These are phyloP conservation scores for Petrolisthes cinctipes DNA, from an alignment of 2,888 invertebrate genomes.

Conservation along the genomic window DNA sequence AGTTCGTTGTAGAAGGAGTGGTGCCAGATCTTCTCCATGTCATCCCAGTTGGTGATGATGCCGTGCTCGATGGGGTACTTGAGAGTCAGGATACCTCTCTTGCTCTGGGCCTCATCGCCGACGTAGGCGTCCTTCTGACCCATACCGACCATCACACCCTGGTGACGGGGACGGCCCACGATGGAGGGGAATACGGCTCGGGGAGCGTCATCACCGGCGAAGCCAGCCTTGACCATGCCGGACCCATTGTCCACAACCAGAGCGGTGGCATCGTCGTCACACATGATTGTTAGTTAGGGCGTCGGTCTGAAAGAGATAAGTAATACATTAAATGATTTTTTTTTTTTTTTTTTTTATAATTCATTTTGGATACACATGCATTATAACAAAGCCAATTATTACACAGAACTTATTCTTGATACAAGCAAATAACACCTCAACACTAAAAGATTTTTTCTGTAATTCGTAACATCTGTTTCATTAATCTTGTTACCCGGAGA, in stretches of 20 bases:
- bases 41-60: slow-evolving; percentile 91
- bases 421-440: too few relatives aligned
- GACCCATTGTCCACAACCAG: slow-evolving; percentile 64
- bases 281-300: slow-evolving; percentile 39
- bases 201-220: slow-evolving; percentile 63
- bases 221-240: slow-evolving; percentile 61
- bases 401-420: too few relatives aligned
- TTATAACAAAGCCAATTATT: too few relatives aligned
- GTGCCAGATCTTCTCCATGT: slow-evolving; percentile 99
- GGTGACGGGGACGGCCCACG: slow-evolving; percentile 63
- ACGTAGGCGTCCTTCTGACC: slow-evolving; percentile 66
- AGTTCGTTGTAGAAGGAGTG: slow-evolving; percentile 99
- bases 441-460: too few relatives aligned
- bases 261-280: slow-evolving; percentile 61
- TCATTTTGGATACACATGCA: too few relatives aligned
- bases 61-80: slow-evolving; percentile 75
- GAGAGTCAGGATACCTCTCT: slow-evolving; percentile 91
- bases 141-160: slow-evolving; percentile 66
- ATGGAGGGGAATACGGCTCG: slow-evolving; percentile 62
- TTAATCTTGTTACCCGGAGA: too few relatives aligned
- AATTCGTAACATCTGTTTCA: too few relatives aligned
- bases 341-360: neutral
- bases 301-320: neutral
- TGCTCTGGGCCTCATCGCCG: slow-evolving; percentile 65
- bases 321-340: neutral